Base-by-base conservation (phyloP, 2,888 invertebrate genomes). In the Biston stratarius region DNA sequence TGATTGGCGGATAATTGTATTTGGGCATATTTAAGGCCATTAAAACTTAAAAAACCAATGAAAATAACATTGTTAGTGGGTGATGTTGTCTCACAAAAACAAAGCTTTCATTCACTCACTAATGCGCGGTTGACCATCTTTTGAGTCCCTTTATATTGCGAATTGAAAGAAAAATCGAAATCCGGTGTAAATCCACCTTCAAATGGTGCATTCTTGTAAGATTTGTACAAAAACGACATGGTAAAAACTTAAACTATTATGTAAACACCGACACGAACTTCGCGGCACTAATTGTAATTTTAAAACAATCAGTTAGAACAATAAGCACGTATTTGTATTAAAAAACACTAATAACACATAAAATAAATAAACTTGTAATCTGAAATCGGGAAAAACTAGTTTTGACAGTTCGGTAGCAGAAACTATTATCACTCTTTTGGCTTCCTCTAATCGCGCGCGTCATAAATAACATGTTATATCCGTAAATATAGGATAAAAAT, bases 171-270 rank as follows among this genome's bases (percentile, higher is more conserved):
- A 55, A 86, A 79, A 38, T 76, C 72, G 6, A 90, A 74, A 48
- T 88, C 83, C 1, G 91, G 90, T 0, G 88, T 79, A 60, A 89
- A 91, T 24, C 90, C 92, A 74, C 78, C 85, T 6, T 87, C 85
- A 69, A 91, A 91, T 0, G 91, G 91, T 0, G 89, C 84, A 48
- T 86, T 90, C 72, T 84, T 90, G 70, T 85, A 92, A 0, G 91
- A 83, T 81, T 88, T 93, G 64, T 91, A 92, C 12, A 92, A 74
- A 80, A 91, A 90, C n/a, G 90, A 86, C 38, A 38, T 38, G 0
- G 38, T 55, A 87, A 83, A 86, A 89, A 64, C 58, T 6, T 6
- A 14, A 59, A 71, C 62, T 72, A 55, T 72, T 71, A 66, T 65
- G 66, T 71, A 70, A 70, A 69, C 69, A 42, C 2, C 49, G 12